Percentiles rank a stretch among this genome's conserved stretches.
phyloP scores from a whole-genome alignment of 2,113 vertebrate genomes.

The Urocitellus parryii region DNA sequence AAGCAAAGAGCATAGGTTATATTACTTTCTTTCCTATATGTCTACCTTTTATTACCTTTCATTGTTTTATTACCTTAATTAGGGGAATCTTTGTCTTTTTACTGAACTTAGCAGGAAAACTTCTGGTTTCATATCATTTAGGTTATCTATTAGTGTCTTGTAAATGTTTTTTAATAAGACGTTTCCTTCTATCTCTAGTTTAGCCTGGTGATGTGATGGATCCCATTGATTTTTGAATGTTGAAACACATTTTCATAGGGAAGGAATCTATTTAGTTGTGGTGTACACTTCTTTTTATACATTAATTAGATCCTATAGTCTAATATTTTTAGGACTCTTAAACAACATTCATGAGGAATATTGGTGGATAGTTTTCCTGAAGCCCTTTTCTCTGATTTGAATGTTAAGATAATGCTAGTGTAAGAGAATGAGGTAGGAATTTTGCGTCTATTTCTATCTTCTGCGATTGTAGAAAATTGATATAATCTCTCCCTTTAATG shows the following conservation, averaged over 20 bases:
- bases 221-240: neutral
- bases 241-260: neutral
- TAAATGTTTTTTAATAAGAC: neutral
- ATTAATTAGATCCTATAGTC: neutral
- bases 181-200: neutral
- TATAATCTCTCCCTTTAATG: too few species aligned
- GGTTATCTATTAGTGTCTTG: neutral
- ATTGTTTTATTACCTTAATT: neutral
- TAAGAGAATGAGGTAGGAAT: too few species aligned
- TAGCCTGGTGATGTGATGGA: neutral
- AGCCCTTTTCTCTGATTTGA: too few species aligned
- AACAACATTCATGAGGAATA: too few species aligned
- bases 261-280: too few species aligned
- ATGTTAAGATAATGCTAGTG: too few species aligned
- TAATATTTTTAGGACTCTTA: too few species aligned
- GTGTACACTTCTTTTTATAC: neutral
- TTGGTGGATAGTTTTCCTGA: too few species aligned
- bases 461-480: too few species aligned
- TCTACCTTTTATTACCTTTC: neutral
- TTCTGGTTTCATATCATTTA: neutral
- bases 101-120: neutral
- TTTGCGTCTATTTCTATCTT: too few species aligned
- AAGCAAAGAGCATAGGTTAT: neutral
- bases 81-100: neutral
- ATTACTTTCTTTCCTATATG: too few species aligned